Percentiles rank a stretch among this genome's conserved stretches.
Evolutionary conservation across 2,113 vertebrate species (phyloP).

Genomic region (Fulmarus glacialis): DNA sequence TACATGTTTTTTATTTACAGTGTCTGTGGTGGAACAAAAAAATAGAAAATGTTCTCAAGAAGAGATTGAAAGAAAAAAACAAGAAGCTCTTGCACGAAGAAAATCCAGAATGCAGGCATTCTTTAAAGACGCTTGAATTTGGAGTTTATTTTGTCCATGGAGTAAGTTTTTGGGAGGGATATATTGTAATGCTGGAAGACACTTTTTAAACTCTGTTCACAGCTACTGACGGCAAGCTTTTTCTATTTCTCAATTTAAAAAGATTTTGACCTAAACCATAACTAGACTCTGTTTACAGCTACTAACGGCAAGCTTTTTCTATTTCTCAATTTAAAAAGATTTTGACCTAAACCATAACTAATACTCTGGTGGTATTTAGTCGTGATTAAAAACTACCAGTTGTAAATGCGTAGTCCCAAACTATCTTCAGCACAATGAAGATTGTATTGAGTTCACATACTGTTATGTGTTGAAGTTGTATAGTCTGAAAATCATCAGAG

Average conservation of each 20-base stretch:
- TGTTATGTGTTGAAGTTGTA: neutral
- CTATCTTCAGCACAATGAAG: neutral
- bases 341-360: neutral
- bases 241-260: neutral
- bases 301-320: neutral
- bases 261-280: neutral
- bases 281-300: neutral
- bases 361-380: neutral
- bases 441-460: neutral
- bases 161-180: neutral
- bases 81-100: conserved; percentile 89
- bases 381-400: neutral
- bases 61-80: conserved; percentile 93
- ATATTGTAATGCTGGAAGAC: neutral
- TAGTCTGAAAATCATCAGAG: neutral
- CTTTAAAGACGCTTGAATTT: conserved; percentile 55
- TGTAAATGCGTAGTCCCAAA: neutral
- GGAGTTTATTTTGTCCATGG: neutral
- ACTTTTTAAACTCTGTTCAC: neutral
- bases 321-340: neutral
- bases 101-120: conserved; percentile 75
- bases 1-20: conserved; percentile 64
- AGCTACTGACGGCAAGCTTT: neutral
- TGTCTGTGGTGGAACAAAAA: conserved; percentile 75
- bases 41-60: conserved; percentile 83